Evolutionary conservation across 2,113 vertebrate genomes (phyloP), one percentile per base, ranked within the genome.

Genomic region (Myotis brandtii): DNA sequence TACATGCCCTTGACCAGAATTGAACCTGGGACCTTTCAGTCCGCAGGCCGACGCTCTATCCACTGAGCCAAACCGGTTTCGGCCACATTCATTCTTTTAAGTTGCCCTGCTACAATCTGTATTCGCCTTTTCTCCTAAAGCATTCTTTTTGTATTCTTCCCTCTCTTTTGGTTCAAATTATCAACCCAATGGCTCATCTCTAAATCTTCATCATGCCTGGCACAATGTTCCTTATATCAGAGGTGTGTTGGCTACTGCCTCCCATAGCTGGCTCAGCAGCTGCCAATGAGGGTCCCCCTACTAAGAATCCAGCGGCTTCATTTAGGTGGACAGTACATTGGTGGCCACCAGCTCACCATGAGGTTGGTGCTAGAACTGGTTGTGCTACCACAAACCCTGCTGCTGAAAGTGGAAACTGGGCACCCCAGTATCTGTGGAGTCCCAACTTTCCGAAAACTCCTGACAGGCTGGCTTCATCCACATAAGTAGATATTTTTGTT

Each of bases 401-500:
- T 73, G 82, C 43, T 6, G 66, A 16, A 32, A 6, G 5, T n/a
- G 21, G 69, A 56, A 69, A 20, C 20, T 0, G 7, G 52, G 8
- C 12, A 52, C 18, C 5, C 13, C 20, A n/a, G 7, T 32, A 83
- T 70, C 83, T 69, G 2, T 30, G 67, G 59, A 14, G 66, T 37
- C 10, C 75, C 27, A 32, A 32, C 23, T 72, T 43, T 67, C 64
- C 32, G 3, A 13, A 69, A 43, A 14, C 11, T 46, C 25, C 54
- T 70, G 6, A 14, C 8, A 43, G 12, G 40, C 11, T 32, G n/a
- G 67, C 37, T 37, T 46, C 21, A 50, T 8, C 34, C 52, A 91
- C 6, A 82, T 0, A 4, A 37, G 43, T 0, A 16, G 13, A 27
- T 4, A 40, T 23, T 6, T 17, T 30, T 7, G 6, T 30, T 20